Base-by-base conservation (phyloP, 2,797 vertebrate species). In the Cyclura pinguis region DNA sequence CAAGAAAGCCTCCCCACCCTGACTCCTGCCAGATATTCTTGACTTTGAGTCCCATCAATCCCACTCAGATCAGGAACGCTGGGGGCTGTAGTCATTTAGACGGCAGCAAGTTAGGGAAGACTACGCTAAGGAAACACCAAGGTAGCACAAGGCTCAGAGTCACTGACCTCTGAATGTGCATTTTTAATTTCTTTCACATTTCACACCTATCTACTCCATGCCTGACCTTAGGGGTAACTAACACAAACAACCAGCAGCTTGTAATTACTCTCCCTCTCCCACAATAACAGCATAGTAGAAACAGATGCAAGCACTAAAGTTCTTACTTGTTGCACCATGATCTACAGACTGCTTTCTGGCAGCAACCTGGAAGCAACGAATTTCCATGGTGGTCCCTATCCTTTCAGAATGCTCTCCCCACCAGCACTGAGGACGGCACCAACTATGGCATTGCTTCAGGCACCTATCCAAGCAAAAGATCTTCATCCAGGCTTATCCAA, bases 171-270 rank as follows among this genome's bases (percentile, higher is more conserved):
- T 69, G 89, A 80, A 84, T 67, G 14, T 91, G 93, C 27, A 50
- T 91, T 69, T 47, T n/a, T 69, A 4, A 12, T 89, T 42, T 22
- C 83, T n/a, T 62, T 57, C 29, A 93, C 91, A 78, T 92, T 83
- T 50, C 29, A 87, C 42, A 72, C 91, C 93, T 1, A 29, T 80
- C 74, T 1, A 0, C 81, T 87, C 87, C 80, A 80, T 0, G 32
- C 89, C 7, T 27, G 38, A 22, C 9, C 9, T 27, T 18, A 47
- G 38, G 10, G 10, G 7, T 47, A 35, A 27, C 42, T 27, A 47
- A 22, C 74, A 47, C 42, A 7, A 77, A 24, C 20, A 77, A 77
- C 64, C 29, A 20, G 16, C 22, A 64, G 22, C 22, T 64, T 24
- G 62, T 27, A 8, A 8, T 29, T 27, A 29, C 0, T 67, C 38